Evolutionary conservation across 1,140 invertebrate species (phyloP).

Genomic region (Brachionus calyciflorus): DNA sequence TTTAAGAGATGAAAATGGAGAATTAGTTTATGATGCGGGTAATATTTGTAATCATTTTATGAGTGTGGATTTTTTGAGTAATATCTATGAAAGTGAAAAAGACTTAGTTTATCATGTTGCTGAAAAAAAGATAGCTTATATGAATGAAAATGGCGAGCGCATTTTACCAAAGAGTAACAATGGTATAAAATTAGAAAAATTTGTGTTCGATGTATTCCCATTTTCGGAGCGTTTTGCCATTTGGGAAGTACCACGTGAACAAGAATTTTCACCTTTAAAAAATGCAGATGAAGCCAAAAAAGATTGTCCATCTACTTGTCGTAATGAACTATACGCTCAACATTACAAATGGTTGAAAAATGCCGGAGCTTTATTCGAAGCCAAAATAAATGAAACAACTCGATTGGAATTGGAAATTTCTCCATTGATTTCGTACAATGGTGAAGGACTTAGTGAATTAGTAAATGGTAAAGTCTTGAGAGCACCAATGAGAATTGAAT

Average conservation of each 20-base stretch:
- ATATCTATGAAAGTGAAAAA: slow-evolving; percentile 55
- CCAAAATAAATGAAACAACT: neutral
- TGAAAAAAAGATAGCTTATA: slow-evolving; percentile 90
- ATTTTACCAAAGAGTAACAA: slow-evolving; percentile 77
- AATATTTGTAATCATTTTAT: slow-evolving; percentile 99
- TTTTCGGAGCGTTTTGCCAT: slow-evolving; percentile 77
- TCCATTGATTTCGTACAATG: slow-evolving; percentile 38
- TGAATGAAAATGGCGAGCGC: slow-evolving; percentile 71
- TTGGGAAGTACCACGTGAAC: slow-evolving; percentile 84
- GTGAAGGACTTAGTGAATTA: slow-evolving; percentile 9
- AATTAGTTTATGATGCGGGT: slow-evolving; percentile 83
- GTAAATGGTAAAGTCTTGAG: slow-evolving; percentile 24
- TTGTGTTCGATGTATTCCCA: slow-evolving; percentile 96
- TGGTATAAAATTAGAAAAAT: slow-evolving; percentile 98
- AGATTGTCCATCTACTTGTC: slow-evolving; percentile 14
- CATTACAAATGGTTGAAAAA: slow-evolving; percentile 37
- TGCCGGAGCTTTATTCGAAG: slow-evolving; percentile 19
- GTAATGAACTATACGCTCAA: slow-evolving; percentile 2
- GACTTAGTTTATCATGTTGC: slow-evolving; percentile 86
- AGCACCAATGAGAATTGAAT: neutral
- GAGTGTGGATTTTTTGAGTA: slow-evolving; percentile 75
- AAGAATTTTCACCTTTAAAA: slow-evolving; percentile 94
- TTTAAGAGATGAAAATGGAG: slow-evolving; percentile 71
- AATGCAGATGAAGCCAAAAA: slow-evolving; percentile 64
- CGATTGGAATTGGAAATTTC: slow-evolving; percentile 7